A percentile compares a stretch with the other conserved stretches of the same genome.
phyloP scores from a whole-genome alignment of 2,888 invertebrate genomes.

The Ectemnius continuus region DNA sequence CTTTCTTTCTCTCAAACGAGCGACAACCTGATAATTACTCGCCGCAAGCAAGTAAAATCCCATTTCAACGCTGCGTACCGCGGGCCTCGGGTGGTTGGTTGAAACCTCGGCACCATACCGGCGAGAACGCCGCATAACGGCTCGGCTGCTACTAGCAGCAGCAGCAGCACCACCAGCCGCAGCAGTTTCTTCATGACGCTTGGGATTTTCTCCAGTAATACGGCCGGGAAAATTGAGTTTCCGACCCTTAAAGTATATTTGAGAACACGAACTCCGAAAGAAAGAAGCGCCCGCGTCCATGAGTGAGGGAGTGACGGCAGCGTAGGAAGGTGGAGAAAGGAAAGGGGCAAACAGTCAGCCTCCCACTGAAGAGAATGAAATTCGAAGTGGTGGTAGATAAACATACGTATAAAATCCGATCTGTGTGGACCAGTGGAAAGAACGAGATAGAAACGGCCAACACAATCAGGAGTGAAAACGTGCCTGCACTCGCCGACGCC shows the following conservation, averaged over 20 bases:
- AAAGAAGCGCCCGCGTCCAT: neutral
- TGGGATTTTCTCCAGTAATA: slow-evolving; percentile 49
- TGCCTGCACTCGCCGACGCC: neutral
- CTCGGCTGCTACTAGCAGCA: slow-evolving; percentile 18
- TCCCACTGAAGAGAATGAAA: neutral
- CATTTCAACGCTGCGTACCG: slow-evolving; percentile 63
- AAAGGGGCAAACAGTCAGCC: neutral
- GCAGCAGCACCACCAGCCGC: neutral
- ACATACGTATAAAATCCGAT: neutral
- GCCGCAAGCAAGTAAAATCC: slow-evolving; percentile 63
- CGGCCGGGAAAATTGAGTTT: slow-evolving; percentile 51
- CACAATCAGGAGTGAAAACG: too few species aligned
- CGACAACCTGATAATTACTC: slow-evolving; percentile 68
- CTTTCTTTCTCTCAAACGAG: slow-evolving; percentile 6
- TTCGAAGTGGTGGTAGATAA: neutral
- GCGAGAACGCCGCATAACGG: slow-evolving; percentile 4
- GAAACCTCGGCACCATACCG: neutral
- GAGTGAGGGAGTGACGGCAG: neutral
- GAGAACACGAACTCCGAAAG: slow-evolving; percentile 21
- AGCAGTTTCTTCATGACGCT: slow-evolving; percentile 29
- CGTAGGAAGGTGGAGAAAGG: slow-evolving; percentile 4
- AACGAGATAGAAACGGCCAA: neutral
- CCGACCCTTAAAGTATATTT: slow-evolving; percentile 32
- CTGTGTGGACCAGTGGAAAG: neutral
- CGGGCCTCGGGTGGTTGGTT: neutral